Conservation (phyloP, 37 sponge, comb jelly and placozoan genomes). For the Crambe crambe region DNA sequence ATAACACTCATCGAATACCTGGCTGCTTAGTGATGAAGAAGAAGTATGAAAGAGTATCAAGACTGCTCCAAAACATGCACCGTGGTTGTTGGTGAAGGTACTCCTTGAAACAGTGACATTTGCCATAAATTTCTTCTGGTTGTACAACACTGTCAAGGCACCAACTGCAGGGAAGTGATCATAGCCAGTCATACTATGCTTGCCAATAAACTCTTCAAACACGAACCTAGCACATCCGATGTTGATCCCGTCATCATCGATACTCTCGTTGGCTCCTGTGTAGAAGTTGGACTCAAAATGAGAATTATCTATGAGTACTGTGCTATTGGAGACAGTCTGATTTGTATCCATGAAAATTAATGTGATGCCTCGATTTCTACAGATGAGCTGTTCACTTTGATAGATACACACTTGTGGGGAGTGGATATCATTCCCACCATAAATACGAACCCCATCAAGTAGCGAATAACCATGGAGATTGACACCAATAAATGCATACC, state of each 20-base stretch:
- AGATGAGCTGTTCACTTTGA: not conserved
- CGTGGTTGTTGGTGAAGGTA: constrained; percentile 11
- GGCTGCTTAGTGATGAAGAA: not conserved
- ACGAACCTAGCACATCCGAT: not conserved
- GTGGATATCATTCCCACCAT: not conserved
- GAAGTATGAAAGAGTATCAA: not conserved
- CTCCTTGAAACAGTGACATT: not conserved
- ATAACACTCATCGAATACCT: not conserved
- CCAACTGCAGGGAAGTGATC: constrained; percentile 18
- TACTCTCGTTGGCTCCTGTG: not conserved
- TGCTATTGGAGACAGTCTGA: not conserved
- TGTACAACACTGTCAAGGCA: constrained; percentile 6
- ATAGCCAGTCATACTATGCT: too few species aligned
- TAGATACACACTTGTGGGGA: not conserved
- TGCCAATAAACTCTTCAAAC: constrained; percentile 6
- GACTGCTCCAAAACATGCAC: constrained; percentile 10
- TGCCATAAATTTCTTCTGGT: not conserved
- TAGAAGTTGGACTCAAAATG: constrained; percentile 4
- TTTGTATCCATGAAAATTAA: not conserved
- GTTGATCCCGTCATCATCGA: not conserved
- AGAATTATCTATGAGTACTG: not conserved
- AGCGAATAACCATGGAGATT: not conserved
- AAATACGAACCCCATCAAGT: not conserved
- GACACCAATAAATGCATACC: constrained; percentile 12
- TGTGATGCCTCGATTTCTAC: constrained; percentile 6